Evolutionary conservation across 2,797 vertebrate species (phyloP), one percentile per base, ranked within the genome.

Genomic region (Triplophysa yarkandensis): DNA sequence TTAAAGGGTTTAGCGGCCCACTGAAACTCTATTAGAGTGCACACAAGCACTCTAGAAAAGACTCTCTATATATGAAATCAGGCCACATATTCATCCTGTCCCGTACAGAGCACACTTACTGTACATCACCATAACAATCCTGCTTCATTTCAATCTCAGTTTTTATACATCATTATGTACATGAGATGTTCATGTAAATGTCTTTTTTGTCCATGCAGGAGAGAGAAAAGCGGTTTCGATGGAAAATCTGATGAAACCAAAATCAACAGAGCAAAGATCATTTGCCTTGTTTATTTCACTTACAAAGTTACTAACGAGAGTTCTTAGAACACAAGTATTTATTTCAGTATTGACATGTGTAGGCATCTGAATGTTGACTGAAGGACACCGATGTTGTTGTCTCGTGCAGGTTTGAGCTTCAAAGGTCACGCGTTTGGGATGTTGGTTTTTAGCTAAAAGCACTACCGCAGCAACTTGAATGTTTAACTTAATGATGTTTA

Each of bases 211-310:
- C 68, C 23, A 63, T 63, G 21, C 70, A 85, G 83, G 77, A 77
- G 8, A 71, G 78, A 79, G 80, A 82, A 78, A 85, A 74, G 32
- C 82, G 55, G 78, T 83, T 68, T 82, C 80, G 68, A 50, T 23
- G 44, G 27, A 67, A 54, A 50, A 48, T 39, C 36, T 39, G 36
- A 39, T 9, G 66, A 71, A 77, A 68, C 55, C 71, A 72, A 72
- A 72, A 68, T 17, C 46, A 58, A 64, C 63, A 34, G 57, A 41
- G 25, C 44, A 63, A 46, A 8, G 6, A 43, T 60, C 4, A 21
- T 30, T 63, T n/a, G 61, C 27, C 43, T 54, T 55, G 30, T 73
- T 68, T 16, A 13, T 39, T 65, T 74, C 36, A 39, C 55, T 32
- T 34, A 17, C 25, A 55, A 36, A 36, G 54, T 60, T 58, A 43